These are phyloP conservation scores for Drosophila equinoxialis DNA, from an alignment of 1,140 invertebrate species.

Conservation along the genomic window DNA sequence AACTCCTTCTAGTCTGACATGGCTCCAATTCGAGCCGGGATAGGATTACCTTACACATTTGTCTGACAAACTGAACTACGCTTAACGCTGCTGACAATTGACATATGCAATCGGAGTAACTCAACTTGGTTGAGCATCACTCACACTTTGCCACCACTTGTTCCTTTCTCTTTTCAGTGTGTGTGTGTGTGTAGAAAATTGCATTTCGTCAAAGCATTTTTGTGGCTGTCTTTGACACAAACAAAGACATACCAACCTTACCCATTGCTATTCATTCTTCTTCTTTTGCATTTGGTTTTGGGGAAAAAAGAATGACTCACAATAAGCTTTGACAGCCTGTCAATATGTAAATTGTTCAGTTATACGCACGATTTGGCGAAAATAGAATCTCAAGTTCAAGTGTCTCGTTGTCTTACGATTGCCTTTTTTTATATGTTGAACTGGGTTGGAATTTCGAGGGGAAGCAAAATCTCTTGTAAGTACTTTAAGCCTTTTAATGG, in stretches of 20 bases:
- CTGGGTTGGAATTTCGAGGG: not conserved
- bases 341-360: conserved; percentile 77
- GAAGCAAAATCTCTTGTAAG: conserved; percentile 29
- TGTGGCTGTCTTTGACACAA: conserved; percentile 65
- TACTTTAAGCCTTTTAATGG: conserved; percentile 71
- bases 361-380: conserved; percentile 66
- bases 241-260: conserved; percentile 47
- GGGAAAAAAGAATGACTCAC: conserved; percentile 44
- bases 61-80: conserved; percentile 59
- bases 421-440: conserved; percentile 48
- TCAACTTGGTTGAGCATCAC: conserved; percentile 21
- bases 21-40: not conserved
- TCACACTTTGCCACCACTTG: conserved; percentile 5
- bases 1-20: conserved; percentile 26
- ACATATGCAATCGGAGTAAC: conserved; percentile 71
- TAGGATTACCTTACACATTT: conserved; percentile 60
- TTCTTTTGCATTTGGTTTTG: not conserved
- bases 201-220: conserved; percentile 77
- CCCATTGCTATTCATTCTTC: not conserved
- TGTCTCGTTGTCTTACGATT: conserved; percentile 52
- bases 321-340: conserved; percentile 71
- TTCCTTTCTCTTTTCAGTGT: not conserved
- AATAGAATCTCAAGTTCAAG: conserved; percentile 73
- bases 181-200: conserved; percentile 57
- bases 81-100: conserved; percentile 58